Evolutionary conservation across 2,888 invertebrate genomes (phyloP), one percentile per base, ranked within the genome.

Genomic region (Melanostoma scalare): DNA sequence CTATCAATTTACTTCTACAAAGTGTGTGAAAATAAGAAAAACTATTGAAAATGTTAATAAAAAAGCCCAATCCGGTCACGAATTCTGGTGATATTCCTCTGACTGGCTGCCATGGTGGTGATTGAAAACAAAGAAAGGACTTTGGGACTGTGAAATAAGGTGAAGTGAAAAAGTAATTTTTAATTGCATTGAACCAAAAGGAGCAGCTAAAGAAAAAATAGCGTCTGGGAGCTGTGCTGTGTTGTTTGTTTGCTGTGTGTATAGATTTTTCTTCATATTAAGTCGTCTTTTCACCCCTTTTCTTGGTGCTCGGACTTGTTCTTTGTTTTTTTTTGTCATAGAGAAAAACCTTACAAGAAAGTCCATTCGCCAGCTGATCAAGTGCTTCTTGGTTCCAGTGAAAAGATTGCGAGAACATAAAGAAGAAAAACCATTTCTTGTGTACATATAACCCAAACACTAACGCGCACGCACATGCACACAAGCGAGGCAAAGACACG

Each of bases 121-220:
- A 78, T 79, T 84, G 65, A 84, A 84, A 79, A 79, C 67, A 84
- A 84, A 84, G 75, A 56, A 74, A 79, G 79, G 74, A 84, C 74
- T 84, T 75, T 75, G 65, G 46, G 74, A 69, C 68, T 74, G 65
- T 74, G 31, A 69, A 69, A 33, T 58, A 58, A 46, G 44, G 44
- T 65, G 65, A 53, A 74, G 48, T 69, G 65, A 60, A 76, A 30
- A 58, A 68, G 48, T 44, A 65, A n/a, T 56, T 60, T n/a, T 36
- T 68, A 72, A 78, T 77, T 58, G 33, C 63, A 55, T 72, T 44
- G 36, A 42, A 68, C n/a, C 61, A 72, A 30, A 40, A 52, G 58
- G 31, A 63, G 40, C 9, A 46, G 38, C 30, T 9, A 20, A 46
- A 36, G 10, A 30, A 63, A 72, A 50, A 73, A 63, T 33, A 0